Percentiles rank a stretch among this genome's conserved stretches.
phyloP scores from a whole-genome alignment of 2,113 vertebrate genomes.

The Cichladusa arquata region DNA sequence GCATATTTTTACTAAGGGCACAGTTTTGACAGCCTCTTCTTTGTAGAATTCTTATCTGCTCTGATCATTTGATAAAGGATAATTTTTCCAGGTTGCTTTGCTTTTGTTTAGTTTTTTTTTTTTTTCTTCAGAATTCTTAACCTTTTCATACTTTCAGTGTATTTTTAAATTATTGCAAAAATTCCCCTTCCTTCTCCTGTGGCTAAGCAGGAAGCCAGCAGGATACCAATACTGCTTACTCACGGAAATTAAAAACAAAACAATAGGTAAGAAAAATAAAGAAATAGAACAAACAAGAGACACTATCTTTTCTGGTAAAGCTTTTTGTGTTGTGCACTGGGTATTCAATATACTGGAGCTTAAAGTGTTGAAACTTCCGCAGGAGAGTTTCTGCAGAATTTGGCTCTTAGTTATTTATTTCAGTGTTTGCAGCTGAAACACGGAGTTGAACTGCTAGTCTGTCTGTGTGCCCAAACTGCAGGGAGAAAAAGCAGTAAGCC shows the following conservation, averaged over 20 bases:
- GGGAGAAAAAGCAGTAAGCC: background rate
- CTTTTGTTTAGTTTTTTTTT: background rate
- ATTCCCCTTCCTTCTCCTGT: slow-evolving; percentile 54
- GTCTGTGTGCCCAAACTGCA: background rate
- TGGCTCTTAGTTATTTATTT: background rate
- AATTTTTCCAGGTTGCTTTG: background rate
- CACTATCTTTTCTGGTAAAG: background rate
- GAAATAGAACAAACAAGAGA: slow-evolving; percentile 37
- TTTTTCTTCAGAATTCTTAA: background rate
- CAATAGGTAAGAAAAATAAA: slow-evolving; percentile 68
- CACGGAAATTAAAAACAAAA: slow-evolving; percentile 56
- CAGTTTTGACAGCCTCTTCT: background rate
- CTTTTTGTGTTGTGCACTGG: background rate
- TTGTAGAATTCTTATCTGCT: background rate
- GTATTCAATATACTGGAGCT: background rate
- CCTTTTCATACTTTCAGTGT: slow-evolving; percentile 46
- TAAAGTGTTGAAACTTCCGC: background rate
- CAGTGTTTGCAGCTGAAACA: background rate
- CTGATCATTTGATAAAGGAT: background rate
- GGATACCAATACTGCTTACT: slow-evolving; percentile 65
- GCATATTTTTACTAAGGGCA: background rate
- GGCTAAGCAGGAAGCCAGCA: slow-evolving; percentile 58
- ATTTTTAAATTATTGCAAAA: slow-evolving; percentile 64
- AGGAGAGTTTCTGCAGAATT: background rate
- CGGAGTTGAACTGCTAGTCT: background rate